phyloP scores from a whole-genome alignment of 1,140 invertebrate species.

The Papilio aristodemus region DNA sequence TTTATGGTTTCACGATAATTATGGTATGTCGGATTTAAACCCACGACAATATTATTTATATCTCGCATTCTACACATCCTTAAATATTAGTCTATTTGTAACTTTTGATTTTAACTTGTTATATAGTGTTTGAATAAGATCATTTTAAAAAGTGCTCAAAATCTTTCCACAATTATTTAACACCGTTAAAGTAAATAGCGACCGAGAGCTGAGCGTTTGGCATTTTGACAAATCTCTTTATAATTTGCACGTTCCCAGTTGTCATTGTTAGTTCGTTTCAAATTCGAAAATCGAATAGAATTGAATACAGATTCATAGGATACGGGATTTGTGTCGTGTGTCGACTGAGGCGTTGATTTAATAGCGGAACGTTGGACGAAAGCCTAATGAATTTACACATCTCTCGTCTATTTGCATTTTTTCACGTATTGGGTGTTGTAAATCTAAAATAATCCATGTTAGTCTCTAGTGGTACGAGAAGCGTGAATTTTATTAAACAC shows the following conservation, averaged over 20 bases:
- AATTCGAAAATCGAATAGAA: constrained; percentile 31
- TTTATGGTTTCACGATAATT: no score
- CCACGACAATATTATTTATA: not conserved
- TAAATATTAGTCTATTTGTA: no score
- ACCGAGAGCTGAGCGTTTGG: constrained; percentile 9
- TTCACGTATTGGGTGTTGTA: not conserved
- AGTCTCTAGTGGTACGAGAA: no score
- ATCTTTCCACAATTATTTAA: constrained; percentile 21
- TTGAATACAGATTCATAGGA: constrained; percentile 22
- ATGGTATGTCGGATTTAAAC: no score
- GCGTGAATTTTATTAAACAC: not conserved
- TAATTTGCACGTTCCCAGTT: constrained; percentile 33
- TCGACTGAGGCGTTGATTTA: constrained; percentile 8
- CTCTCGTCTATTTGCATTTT: constrained; percentile 1
- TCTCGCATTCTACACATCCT: no score
- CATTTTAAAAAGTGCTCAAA: constrained; percentile 11
- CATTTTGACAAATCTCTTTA: constrained; percentile 32
- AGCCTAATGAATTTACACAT: not conserved
- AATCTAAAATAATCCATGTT: not conserved
- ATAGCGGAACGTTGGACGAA: constrained; percentile 11
- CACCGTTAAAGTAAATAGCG: constrained; percentile 9
- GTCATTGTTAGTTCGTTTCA: constrained; percentile 29
- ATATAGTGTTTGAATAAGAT: constrained; percentile 1
- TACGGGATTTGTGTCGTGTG: constrained; percentile 25
- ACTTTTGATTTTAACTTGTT: no score